Conservation (phyloP, 2,113 vertebrate genomes). For the Rhagologus leucostigma region DNA sequence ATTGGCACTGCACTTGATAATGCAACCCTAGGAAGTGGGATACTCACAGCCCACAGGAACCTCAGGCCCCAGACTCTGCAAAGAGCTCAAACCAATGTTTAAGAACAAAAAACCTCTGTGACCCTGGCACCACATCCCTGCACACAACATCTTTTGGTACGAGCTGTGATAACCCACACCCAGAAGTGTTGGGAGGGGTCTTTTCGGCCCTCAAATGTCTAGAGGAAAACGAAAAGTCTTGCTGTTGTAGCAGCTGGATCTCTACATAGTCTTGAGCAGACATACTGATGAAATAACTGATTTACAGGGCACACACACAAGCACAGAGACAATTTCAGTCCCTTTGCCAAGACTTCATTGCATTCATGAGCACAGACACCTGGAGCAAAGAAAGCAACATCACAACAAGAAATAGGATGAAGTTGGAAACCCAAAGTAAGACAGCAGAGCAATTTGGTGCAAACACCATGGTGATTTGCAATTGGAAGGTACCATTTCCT, state of each 20-base stretch:
- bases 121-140: background rate
- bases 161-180: background rate
- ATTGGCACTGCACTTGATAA: background rate
- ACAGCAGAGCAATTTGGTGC: background rate
- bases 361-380: rapidly evolving
- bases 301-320: background rate
- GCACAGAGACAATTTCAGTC: background rate
- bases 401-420: rapidly evolving
- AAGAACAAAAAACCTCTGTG: background rate
- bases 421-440: background rate
- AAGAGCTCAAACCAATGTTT: background rate
- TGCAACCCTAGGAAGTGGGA: too few relatives aligned
- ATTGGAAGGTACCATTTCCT: background rate
- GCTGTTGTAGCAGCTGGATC: background rate
- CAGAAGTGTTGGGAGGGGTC: background rate
- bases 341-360: background rate
- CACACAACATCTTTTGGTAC: background rate
- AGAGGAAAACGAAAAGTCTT: background rate
- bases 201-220: background rate
- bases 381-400: background rate
- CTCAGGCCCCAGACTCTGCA: background rate
- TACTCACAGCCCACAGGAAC: background rate
- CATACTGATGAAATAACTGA: background rate
- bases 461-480: background rate
- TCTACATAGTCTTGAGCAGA: background rate